Evolutionary conservation across 1,140 invertebrate genomes (phyloP).

Genomic region (Lordiphosa mommai): DNA sequence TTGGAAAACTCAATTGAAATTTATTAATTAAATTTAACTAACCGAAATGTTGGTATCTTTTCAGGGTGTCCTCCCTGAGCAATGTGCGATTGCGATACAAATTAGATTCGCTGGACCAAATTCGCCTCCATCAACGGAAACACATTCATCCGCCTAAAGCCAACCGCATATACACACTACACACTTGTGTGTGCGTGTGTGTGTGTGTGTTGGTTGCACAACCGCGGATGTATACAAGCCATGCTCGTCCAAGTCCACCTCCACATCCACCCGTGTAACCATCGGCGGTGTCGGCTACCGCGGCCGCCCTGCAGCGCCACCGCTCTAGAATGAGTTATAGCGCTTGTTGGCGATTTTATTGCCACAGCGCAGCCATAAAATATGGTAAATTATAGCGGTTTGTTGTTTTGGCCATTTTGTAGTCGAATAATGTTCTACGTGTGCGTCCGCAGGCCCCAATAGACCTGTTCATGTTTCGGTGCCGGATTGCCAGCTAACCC

Average conservation of each 20-base stretch:
- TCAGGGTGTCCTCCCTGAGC: background rate
- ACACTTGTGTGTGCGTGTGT: conserved; percentile 7
- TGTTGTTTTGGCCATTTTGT: conserved; percentile 80
- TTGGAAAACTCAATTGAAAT: conserved; percentile 40
- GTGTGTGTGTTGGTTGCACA: conserved; percentile 33
- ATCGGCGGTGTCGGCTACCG: conserved; percentile 59
- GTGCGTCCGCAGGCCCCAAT: conserved; percentile 55
- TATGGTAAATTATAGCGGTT: conserved; percentile 80
- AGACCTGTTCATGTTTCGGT: conserved; percentile 57
- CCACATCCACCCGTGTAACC: conserved; percentile 42
- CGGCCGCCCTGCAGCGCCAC: conserved; percentile 51
- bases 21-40: conserved; percentile 62
- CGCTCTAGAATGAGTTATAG: conserved; percentile 78
- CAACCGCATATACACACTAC: conserved; percentile 29
- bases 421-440: conserved; percentile 77
- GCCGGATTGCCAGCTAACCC: conserved; percentile 42
- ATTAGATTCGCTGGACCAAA: conserved; percentile 49
- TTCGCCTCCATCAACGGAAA: conserved; percentile 27
- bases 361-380: conserved; percentile 79
- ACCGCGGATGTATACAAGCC: conserved; percentile 59
- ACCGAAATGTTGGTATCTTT: conserved; percentile 7
- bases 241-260: conserved; percentile 18
- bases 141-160: conserved; percentile 40
- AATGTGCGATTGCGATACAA: conserved; percentile 51
- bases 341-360: conserved; percentile 79